These are phyloP conservation scores for Mycteria americana DNA, from an alignment of 2,797 vertebrate genomes.

Conservation along the genomic window DNA sequence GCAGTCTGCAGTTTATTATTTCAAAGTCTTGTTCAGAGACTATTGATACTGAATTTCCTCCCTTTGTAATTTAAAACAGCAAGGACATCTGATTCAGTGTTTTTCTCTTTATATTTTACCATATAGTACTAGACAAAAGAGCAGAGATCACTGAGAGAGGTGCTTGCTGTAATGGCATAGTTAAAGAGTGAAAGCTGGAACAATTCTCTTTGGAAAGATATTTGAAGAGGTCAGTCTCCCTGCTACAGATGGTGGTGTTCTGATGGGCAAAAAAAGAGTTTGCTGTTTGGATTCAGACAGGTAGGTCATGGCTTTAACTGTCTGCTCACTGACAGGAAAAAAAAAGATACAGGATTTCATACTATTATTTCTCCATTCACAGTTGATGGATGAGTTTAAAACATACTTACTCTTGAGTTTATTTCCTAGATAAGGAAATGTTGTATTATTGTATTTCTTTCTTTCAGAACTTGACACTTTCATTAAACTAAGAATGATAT, in stretches of 20 bases:
- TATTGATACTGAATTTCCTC: background rate
- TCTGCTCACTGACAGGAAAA: background rate
- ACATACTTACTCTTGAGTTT: background rate
- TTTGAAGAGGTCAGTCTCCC: slow-evolving; percentile 26
- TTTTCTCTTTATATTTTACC: slow-evolving; percentile 5
- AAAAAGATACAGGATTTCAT: background rate
- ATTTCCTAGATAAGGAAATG: background rate
- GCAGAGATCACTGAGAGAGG: background rate
- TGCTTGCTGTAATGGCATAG: background rate
- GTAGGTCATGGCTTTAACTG: slow-evolving; percentile 29
- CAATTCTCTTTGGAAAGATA: slow-evolving; percentile 2
- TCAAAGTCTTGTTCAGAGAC: background rate
- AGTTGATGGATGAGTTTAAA: background rate
- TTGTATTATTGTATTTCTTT: background rate
- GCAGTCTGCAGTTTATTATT: background rate
- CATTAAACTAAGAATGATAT: slow-evolving; percentile 5
- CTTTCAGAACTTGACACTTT: background rate
- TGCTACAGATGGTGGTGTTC: background rate
- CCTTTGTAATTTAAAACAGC: slow-evolving; percentile 15
- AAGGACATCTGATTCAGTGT: background rate
- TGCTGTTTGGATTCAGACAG: slow-evolving; percentile 25
- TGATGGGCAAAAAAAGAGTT: background rate
- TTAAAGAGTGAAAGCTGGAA: slow-evolving; percentile 36
- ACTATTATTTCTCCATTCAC: background rate
- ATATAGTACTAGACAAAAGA: slow-evolving; percentile 9